A percentile compares a stretch with the other conserved stretches of the same genome.
phyloP scores from a whole-genome alignment of 2,113 vertebrate species.

The Tiliqua scincoides region DNA sequence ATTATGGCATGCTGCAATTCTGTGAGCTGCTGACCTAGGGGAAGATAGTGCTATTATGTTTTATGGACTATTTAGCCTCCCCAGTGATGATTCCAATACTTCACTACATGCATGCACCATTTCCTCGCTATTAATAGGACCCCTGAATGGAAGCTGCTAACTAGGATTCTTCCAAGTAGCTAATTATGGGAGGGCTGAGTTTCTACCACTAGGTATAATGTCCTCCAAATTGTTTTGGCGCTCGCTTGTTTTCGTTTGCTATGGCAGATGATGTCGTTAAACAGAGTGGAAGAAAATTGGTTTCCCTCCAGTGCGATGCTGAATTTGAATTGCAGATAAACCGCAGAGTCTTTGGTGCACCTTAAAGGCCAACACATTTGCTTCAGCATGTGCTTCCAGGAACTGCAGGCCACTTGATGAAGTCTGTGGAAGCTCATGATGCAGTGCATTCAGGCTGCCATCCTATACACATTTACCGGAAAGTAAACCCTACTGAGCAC shows the following conservation, averaged over 20 bases:
- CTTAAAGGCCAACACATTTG: too few species aligned
- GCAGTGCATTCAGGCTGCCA: too few species aligned
- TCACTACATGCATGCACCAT: constrained; percentile 55
- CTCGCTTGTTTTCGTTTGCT: not conserved
- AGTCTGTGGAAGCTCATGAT: too few species aligned
- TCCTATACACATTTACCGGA: too few species aligned
- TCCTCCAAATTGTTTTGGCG: not conserved
- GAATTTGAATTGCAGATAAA: too few species aligned
- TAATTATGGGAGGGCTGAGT: constrained; percentile 48
- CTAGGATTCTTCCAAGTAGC: constrained; percentile 40
- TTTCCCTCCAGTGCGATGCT: too few species aligned
- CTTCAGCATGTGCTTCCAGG: too few species aligned
- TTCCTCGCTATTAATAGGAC: constrained; percentile 57
- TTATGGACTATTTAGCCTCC: constrained; percentile 65
- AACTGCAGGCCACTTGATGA: too few species aligned
- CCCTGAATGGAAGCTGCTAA: constrained; percentile 55
- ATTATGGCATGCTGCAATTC: not conserved
- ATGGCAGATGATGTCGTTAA: not conserved
- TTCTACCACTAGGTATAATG: not conserved
- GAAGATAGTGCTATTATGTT: constrained; percentile 49
- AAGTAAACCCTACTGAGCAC: too few species aligned
- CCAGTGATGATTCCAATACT: constrained; percentile 57
- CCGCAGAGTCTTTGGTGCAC: too few species aligned
- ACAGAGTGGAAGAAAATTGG: too few species aligned
- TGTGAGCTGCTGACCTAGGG: not conserved